Evolutionary conservation across 2,888 invertebrate species (phyloP).

Genomic region (Andrena bicolor): DNA sequence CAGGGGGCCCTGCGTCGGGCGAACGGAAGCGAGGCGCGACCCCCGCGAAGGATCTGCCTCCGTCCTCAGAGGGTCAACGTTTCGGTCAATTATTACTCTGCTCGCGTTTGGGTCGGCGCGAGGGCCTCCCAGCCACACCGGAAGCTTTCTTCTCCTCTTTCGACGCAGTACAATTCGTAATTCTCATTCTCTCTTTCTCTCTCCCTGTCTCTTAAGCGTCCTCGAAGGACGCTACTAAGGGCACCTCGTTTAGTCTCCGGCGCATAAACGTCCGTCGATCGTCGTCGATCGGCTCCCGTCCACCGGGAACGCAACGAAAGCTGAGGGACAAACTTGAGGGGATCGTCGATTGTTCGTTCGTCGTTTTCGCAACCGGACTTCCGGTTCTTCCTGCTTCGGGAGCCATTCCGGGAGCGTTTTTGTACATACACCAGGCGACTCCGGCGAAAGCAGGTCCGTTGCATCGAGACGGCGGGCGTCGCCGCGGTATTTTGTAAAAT

Average conservation of each 20-base stretch:
- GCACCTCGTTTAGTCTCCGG: slow-evolving; percentile 37
- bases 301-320: slow-evolving; percentile 20
- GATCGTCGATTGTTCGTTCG: neutral
- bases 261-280: slow-evolving; percentile 19
- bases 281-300: slow-evolving; percentile 44
- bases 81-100: slow-evolving; percentile 63
- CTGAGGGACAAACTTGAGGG: neutral
- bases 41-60: neutral
- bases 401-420: slow-evolving; percentile 31
- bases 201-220: slow-evolving; percentile 31
- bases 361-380: slow-evolving; percentile 29
- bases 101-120: slow-evolving; percentile 18
- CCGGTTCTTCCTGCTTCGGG: slow-evolving; percentile 46
- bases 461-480: neutral
- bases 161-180: slow-evolving; percentile 40
- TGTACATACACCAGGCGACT: slow-evolving; percentile 50
- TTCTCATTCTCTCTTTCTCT: slow-evolving; percentile 47
- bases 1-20: too few species aligned
- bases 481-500: slow-evolving; percentile 58
- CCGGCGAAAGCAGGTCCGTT: neutral
- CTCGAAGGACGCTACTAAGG: slow-evolving; percentile 49
- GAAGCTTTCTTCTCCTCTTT: slow-evolving; percentile 46
- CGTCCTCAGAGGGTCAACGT: slow-evolving; percentile 40
- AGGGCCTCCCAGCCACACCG: slow-evolving; percentile 37
- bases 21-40: too few species aligned